Base-by-base conservation (phyloP, 1,140 invertebrate genomes). In the Lethocerus indicus region DNA sequence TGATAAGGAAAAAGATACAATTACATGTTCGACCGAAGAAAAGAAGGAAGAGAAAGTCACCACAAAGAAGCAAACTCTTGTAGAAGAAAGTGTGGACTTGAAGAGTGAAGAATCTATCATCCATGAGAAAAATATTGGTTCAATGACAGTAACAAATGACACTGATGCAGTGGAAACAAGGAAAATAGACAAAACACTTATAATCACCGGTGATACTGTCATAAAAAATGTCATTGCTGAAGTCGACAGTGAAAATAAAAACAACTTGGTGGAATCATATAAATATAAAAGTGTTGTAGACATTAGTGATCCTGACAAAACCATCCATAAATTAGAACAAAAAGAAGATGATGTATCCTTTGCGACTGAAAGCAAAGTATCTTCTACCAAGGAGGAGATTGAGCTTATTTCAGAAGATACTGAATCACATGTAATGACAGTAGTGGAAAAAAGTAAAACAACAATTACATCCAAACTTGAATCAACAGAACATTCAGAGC, bases 311-410 rank as follows among this genome's bases (percentile, higher is more conserved):
- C 14, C 29, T 24, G 16, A 39, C 5, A 21, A 46, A 13, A n/a
- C 24, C 16, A 23, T 52, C 24, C n/a, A 27, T 37, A 47, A 24
- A n/a, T 20, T 37, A 23, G 29, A 47, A 52, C 16, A 42, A 5
- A 52, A 52, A 43, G 32, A 52, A 41, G 44, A 52, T n/a, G 55
- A 29, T 41, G 16, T 14, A 39, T 27, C 24, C 14, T 20, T 18
- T 6, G 51, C 26, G 46, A 44, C 49, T n/a, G 25, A 43, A 35
- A 39, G 47, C 4, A 28, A 56, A 39, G 46, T 52, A 7, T 58
- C 60, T 43, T 56, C 55, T 21, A 36, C 46, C 14, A 39, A 48
- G 0, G 57, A 63, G 49, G 59, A 61, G 39, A 60, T 57, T 24
- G 53, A 57, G 40, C 51, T 59, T 58, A 51, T 54, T 54, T 39